These are phyloP conservation scores for Hypanus sabinus DNA, from an alignment of 2,113 vertebrate genomes.

Conservation along the genomic window DNA sequence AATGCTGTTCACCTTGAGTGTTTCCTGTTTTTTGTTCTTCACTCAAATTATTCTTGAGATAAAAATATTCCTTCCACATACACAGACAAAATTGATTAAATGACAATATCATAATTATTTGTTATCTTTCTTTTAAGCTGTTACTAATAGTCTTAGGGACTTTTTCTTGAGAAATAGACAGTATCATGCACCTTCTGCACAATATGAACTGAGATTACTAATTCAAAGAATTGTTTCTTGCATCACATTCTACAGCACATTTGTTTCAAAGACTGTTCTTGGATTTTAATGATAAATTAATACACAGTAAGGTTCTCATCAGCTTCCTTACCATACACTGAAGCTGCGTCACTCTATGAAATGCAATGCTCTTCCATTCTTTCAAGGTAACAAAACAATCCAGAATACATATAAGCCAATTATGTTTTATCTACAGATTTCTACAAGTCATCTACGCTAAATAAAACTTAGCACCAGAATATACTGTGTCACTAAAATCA, in stretches of 20 bases:
- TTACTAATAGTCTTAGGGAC: neutral
- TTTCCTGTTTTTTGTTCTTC: neutral
- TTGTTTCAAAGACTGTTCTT: neutral
- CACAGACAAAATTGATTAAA: neutral
- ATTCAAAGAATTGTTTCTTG: neutral
- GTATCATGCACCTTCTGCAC: neutral
- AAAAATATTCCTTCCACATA: neutral
- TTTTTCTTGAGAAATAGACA: neutral
- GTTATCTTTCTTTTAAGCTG: neutral
- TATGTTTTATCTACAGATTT: neutral
- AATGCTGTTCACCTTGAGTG: neutral
- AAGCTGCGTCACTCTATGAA: neutral
- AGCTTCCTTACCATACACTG: neutral
- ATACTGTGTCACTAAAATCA: neutral
- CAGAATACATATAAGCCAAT: neutral
- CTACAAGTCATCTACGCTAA: neutral
- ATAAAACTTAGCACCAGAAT: neutral
- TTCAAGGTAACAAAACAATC: neutral
- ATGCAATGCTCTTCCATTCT: neutral
- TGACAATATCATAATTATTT: neutral
- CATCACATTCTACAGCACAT: neutral
- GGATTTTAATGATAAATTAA: conserved; percentile 29
- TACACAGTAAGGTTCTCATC: neutral
- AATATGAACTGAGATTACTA: neutral
- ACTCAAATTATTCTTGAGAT: neutral